These are phyloP conservation scores for Diadumene lineata DNA, from an alignment of 92 coral and sea anemone species.

Conservation along the genomic window DNA sequence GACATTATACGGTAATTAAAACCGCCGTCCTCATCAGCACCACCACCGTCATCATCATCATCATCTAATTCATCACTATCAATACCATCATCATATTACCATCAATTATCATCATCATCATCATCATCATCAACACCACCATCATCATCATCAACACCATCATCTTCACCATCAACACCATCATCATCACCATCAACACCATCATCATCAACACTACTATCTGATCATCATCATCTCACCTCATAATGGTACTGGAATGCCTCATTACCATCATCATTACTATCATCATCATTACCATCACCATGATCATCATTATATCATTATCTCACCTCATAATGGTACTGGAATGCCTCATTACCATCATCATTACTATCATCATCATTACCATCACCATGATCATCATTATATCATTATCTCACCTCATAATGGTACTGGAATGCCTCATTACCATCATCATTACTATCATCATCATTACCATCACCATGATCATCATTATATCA, in stretches of 20 bases:
- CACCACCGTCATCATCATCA: no score
- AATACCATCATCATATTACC: no score
- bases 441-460: background rate
- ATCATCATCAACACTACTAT: background rate
- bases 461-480: background rate
- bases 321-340: conserved; percentile 84
- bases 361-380: background rate
- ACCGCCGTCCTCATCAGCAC: no score
- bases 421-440: background rate
- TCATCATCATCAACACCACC: background rate
- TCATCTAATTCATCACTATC: no score
- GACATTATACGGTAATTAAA: no score
- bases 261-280: background rate
- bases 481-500: no score
- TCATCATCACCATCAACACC: conserved; percentile 27
- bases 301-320: background rate
- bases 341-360: conserved; percentile 69
- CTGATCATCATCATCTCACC: background rate
- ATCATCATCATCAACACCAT: background rate
- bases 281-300: background rate
- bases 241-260: background rate
- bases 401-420: background rate
- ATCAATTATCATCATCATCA: no score
- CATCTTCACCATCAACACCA: background rate
- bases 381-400: background rate